A percentile compares a stretch with the other conserved stretches of the same genome.
Conservation (phyloP, 2,888 invertebrate genomes). For the Hylaea fasciaria region DNA sequence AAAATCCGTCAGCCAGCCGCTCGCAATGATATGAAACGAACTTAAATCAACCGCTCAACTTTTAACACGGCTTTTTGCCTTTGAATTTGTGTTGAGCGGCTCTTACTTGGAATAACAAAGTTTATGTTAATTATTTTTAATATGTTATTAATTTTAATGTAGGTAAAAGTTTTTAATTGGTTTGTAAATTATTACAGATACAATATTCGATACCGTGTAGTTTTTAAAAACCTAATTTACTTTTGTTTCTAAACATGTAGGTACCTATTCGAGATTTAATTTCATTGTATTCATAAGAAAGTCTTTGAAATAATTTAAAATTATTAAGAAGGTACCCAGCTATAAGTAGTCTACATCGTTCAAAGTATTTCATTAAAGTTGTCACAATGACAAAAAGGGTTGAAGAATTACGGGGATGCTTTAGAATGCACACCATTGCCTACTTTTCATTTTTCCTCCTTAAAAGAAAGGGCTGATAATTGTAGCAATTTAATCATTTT, state of each 20-base stretch:
- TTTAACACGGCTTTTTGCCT: slow-evolving; percentile 31
- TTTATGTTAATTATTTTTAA: slow-evolving; percentile 8
- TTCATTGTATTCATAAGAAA: no score
- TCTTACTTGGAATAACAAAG: slow-evolving; percentile 21
- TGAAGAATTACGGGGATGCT: slow-evolving; percentile 39
- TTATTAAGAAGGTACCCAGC: not conserved
- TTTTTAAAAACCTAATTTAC: no score
- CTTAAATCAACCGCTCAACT: slow-evolving; percentile 38
- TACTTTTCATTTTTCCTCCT: slow-evolving; percentile 43
- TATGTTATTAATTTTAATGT: not conserved
- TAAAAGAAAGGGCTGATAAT: slow-evolving; percentile 60
- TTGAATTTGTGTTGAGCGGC: slow-evolving; percentile 12
- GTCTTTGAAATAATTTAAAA: no score
- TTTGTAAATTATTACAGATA: no score
- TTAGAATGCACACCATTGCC: slow-evolving; percentile 49
- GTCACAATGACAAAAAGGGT: slow-evolving; percentile 13
- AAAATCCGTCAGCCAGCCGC: slow-evolving; percentile 72
- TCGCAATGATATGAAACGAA: slow-evolving; percentile 42
- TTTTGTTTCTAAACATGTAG: no score
- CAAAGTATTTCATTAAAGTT: slow-evolving; percentile 8
- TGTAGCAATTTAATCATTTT: slow-evolving; percentile 74
- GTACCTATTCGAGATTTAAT: no score
- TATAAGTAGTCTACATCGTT: slow-evolving; percentile 1
- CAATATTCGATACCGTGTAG: no score
- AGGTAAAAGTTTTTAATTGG: no score